Percentiles rank a stretch among this genome's conserved stretches.
Evolutionary conservation across 2,113 vertebrate species (phyloP).

Genomic region (Leucoraja erinaceus): DNA sequence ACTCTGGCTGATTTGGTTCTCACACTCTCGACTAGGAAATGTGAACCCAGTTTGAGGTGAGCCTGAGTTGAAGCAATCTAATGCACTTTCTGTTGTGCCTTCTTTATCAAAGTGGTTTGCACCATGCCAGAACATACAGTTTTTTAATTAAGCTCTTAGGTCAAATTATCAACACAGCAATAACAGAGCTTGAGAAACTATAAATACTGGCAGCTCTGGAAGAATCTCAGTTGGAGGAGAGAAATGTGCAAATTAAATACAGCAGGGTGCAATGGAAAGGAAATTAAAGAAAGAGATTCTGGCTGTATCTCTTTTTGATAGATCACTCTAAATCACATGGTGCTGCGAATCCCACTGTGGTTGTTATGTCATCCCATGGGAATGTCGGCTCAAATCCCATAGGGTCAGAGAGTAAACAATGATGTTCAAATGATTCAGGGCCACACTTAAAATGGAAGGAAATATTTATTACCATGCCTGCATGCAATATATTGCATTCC

Average conservation of each 20-base stretch:
- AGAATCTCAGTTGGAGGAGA: neutral
- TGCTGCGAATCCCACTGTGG: neutral
- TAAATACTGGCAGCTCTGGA: neutral
- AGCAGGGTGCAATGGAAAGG: conserved; percentile 6
- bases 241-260: conserved; percentile 23
- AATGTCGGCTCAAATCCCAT: neutral
- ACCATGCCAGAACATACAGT: neutral
- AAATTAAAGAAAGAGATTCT: conserved; percentile 5
- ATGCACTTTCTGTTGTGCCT: neutral
- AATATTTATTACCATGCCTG: too few relatives aligned
- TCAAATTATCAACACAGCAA: neutral
- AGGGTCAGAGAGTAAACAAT: neutral
- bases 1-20: neutral
- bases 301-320: neutral
- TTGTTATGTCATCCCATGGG: neutral
- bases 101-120: neutral
- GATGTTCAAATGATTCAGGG: neutral
- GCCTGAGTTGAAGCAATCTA: neutral
- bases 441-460: neutral
- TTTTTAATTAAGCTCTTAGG: neutral
- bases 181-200: neutral
- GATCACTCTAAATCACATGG: neutral
- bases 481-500: too few relatives aligned
- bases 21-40: neutral
- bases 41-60: neutral